phyloP scores from a whole-genome alignment of 2,113 vertebrate genomes.

The Grammomys dolichurus region DNA sequence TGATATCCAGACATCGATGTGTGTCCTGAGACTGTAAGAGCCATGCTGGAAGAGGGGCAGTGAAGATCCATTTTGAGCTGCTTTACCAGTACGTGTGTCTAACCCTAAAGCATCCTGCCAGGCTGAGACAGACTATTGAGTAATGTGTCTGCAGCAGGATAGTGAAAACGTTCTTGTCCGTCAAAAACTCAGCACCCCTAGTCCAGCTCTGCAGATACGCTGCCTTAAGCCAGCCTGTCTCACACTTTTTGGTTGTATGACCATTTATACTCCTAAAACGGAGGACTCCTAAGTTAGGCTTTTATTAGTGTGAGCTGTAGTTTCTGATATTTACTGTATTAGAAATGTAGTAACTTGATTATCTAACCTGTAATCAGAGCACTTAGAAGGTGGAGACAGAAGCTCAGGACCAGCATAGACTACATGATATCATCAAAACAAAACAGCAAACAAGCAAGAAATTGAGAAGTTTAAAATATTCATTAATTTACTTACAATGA shows the following conservation, averaged over 20 bases:
- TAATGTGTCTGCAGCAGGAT: constrained; percentile 68
- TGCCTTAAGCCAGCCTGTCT: constrained; percentile 50
- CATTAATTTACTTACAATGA: constrained; percentile 42
- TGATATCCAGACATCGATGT: not conserved
- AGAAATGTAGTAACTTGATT: not conserved
- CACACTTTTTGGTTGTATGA: constrained; percentile 14
- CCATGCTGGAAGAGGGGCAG: constrained; percentile 62
- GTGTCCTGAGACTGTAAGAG: constrained; percentile 28
- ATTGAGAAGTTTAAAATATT: not conserved
- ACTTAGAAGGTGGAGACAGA: not conserved
- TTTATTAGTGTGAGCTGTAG: not conserved
- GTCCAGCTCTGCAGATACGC: constrained; percentile 72
- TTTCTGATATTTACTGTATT: not conserved
- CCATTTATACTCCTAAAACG: constrained; percentile 44
- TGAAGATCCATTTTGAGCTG: constrained; percentile 80
- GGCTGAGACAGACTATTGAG: constrained; percentile 84
- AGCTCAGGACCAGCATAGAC: not conserved
- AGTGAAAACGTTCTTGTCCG: constrained; percentile 83
- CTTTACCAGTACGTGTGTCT: constrained; percentile 78
- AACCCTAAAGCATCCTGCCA: constrained; percentile 82
- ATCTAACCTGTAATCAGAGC: not conserved
- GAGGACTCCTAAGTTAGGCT: not conserved
- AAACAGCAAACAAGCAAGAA: not conserved
- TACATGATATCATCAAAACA: not conserved
- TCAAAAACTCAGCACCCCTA: constrained; percentile 78